Percentiles rank a stretch among this genome's conserved stretches.
These are phyloP conservation scores for Orientallactaga sibirica DNA, from an alignment of 2,797 vertebrate genomes.

Conservation along the genomic window DNA sequence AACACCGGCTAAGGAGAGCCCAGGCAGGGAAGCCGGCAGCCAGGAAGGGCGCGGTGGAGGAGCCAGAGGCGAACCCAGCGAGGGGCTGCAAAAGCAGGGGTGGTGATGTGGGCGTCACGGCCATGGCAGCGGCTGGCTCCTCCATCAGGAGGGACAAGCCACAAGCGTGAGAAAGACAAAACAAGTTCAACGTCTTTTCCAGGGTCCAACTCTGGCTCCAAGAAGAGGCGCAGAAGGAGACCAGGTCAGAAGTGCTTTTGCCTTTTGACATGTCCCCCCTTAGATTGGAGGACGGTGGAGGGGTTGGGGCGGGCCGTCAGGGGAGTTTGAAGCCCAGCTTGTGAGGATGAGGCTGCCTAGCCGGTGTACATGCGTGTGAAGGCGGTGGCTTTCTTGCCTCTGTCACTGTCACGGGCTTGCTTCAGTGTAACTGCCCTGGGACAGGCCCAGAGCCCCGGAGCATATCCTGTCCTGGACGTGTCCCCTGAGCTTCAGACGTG, in stretches of 20 bases:
- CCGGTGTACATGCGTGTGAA: constrained; percentile 58
- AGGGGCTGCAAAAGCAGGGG: constrained; percentile 78
- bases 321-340: constrained; percentile 68
- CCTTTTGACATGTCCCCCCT: constrained; percentile 25
- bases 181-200: constrained; percentile 97
- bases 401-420: constrained; percentile 66
- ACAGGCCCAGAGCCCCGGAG: constrained; percentile 65
- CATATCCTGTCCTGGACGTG: not conserved
- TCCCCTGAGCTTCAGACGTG: constrained; percentile 9
- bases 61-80: constrained; percentile 51
- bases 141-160: constrained; percentile 98
- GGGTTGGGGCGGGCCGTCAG: constrained; percentile 27
- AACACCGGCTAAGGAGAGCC: constrained; percentile 57
- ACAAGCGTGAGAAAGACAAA: constrained; percentile 98
- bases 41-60: constrained; percentile 52
- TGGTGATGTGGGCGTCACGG: constrained; percentile 87
- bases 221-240: constrained; percentile 96
- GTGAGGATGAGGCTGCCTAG: constrained; percentile 60
- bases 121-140: constrained; percentile 99
- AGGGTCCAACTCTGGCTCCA: constrained; percentile 98
- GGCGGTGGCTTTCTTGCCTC: constrained; percentile 53
- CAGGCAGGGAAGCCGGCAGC: constrained; percentile 52
- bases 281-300: constrained; percentile 42
- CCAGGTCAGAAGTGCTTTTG: constrained; percentile 93
- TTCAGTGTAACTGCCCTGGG: constrained; percentile 81